Evolutionary conservation across 2,888 invertebrate species (phyloP).

Genomic region (Dryobotodes eremita): DNA sequence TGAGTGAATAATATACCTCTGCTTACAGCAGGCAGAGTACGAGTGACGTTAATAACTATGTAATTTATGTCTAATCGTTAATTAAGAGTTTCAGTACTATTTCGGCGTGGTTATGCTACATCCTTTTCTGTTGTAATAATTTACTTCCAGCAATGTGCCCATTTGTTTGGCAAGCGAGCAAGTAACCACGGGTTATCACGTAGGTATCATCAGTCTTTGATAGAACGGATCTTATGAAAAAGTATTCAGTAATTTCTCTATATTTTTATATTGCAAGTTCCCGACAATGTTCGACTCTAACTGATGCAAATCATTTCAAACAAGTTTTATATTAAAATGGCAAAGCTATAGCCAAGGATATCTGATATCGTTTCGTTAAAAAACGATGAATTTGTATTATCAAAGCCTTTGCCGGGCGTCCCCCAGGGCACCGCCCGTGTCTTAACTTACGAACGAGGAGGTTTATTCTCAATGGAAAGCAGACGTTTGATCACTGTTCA

Average conservation of each 20-base stretch:
- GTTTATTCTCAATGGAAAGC: background rate
- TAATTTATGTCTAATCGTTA: background rate
- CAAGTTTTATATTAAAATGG: background rate
- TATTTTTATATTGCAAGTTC: background rate
- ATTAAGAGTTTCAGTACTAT: background rate
- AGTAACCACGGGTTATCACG: background rate
- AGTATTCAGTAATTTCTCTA: background rate
- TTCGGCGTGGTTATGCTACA: background rate
- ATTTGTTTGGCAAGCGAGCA: background rate
- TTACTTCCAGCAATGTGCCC: background rate
- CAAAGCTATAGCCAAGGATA: conserved; percentile 6
- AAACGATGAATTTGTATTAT: conserved; percentile 24
- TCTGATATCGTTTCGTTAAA: conserved; percentile 22
- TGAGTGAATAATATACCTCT: background rate
- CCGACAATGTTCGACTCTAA: background rate
- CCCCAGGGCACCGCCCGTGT: background rate
- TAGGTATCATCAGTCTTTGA: background rate
- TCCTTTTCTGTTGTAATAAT: background rate
- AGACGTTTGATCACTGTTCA: background rate
- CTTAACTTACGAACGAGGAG: background rate
- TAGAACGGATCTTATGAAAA: background rate
- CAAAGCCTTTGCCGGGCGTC: background rate
- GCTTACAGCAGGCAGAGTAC: conserved; percentile 2
- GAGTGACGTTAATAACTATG: background rate
- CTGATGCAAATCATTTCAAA: conserved; percentile 9